phyloP scores from a whole-genome alignment of 2,113 vertebrate species.

The Crotalus tigris region DNA sequence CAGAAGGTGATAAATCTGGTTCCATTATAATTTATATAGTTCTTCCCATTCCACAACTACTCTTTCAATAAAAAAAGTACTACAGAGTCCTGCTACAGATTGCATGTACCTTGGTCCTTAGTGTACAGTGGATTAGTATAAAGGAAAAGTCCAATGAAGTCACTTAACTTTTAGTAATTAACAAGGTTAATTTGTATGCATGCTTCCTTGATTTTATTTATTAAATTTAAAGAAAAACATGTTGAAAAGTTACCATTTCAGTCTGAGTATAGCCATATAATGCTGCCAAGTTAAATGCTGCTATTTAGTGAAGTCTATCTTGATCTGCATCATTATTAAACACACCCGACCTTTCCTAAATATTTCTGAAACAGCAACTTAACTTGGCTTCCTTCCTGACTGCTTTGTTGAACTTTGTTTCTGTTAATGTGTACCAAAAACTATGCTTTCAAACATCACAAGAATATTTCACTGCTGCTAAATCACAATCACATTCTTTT shows the following conservation, averaged over 20 bases:
- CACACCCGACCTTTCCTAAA: not conserved
- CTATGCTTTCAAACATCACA: not conserved
- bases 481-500: not conserved
- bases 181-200: not conserved
- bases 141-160: not conserved
- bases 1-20: not conserved
- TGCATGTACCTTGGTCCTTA: not conserved
- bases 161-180: not conserved
- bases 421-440: slow-evolving; percentile 14
- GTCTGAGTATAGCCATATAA: slow-evolving; percentile 6
- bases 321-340: not conserved
- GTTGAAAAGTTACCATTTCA: not conserved
- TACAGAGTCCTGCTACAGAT: not conserved
- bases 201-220: fast-evolving
- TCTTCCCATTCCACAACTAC: not conserved
- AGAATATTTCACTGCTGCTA: not conserved
- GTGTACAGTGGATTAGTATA: not conserved
- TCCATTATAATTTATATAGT: not conserved
- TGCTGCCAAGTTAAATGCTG: slow-evolving; percentile 15
- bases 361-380: slow-evolving; percentile 4
- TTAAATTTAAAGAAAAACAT: not conserved
- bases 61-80: not conserved
- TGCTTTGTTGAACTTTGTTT: not conserved
- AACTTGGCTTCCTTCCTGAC: slow-evolving; percentile 14
- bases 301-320: slow-evolving; percentile 14